Conservation (phyloP, 1,140 invertebrate species). For the Ridgeia piscesae region DNA sequence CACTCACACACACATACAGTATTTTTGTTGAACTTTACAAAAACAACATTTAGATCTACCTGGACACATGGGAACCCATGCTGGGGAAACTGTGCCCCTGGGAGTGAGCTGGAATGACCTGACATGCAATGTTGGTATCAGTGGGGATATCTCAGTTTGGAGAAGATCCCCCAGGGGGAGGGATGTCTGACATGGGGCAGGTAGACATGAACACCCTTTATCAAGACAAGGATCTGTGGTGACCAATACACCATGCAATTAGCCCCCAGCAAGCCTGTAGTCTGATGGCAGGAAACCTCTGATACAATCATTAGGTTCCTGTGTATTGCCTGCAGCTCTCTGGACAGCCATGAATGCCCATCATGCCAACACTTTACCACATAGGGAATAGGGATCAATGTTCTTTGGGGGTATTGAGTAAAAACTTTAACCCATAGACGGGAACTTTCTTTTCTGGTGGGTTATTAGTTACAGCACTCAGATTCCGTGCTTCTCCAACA, state of each 20-base stretch:
- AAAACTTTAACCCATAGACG: not conserved
- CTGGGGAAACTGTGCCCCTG: too few relatives aligned
- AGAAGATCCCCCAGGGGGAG: not conserved
- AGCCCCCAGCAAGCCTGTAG: not conserved
- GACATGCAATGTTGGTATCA: not conserved
- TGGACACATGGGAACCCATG: too few relatives aligned
- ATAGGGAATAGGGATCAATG: not conserved
- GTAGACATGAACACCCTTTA: constrained; percentile 5
- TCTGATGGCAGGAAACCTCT: not conserved
- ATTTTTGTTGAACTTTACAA: too few relatives aligned
- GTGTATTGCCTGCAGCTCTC: not conserved
- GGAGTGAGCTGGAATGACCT: too few relatives aligned
- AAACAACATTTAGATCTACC: too few relatives aligned
- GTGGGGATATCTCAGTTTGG: not conserved
- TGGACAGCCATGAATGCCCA: not conserved
- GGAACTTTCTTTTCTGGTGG: not conserved
- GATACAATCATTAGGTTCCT: not conserved
- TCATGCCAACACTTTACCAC: not conserved
- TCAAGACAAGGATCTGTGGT: not conserved
- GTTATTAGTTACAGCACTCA: not conserved
- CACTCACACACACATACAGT: too few relatives aligned
- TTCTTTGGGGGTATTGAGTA: not conserved
- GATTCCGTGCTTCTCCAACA: not conserved
- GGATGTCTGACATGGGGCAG: not conserved
- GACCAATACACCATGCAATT: constrained; percentile 5